Conservation (phyloP, 2,888 invertebrate genomes). For the Drosophila sordidula region DNA sequence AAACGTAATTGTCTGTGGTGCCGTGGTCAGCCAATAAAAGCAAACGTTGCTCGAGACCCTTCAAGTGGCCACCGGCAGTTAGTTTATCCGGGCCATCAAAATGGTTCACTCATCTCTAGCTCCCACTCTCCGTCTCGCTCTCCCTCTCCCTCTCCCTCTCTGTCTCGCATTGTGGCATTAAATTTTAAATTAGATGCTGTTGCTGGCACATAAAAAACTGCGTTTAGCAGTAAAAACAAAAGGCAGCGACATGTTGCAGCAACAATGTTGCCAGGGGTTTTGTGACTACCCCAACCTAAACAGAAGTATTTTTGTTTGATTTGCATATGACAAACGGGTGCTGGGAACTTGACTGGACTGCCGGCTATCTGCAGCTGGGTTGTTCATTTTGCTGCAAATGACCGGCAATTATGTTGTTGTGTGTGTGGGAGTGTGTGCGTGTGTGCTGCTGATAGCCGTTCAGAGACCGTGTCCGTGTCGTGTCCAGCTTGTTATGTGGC, state of each 20-base stretch:
- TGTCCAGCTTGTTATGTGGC: slow-evolving; percentile 75
- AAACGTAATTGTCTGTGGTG: slow-evolving; percentile 77
- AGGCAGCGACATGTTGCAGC: slow-evolving; percentile 66
- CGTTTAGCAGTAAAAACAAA: slow-evolving; percentile 60
- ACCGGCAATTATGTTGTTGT: slow-evolving; percentile 79
- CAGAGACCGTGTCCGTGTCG: slow-evolving; percentile 52
- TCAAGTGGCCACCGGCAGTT: slow-evolving; percentile 61
- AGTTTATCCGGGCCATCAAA: slow-evolving; percentile 62
- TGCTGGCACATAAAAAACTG: slow-evolving; percentile 48
- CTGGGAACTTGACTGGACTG: slow-evolving; percentile 7
- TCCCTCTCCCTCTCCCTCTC: neutral
- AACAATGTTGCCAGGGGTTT: slow-evolving; percentile 66
- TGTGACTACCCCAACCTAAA: slow-evolving; percentile 11
- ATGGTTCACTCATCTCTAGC: slow-evolving; percentile 14
- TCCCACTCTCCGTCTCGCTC: neutral
- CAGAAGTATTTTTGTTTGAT: slow-evolving; percentile 65
- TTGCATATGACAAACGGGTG: slow-evolving; percentile 74
- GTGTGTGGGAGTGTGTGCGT: slow-evolving; percentile 21
- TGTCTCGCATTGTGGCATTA: slow-evolving; percentile 17
- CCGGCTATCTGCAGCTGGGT: slow-evolving; percentile 19
- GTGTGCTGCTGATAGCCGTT: slow-evolving; percentile 56
- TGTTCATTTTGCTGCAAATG: slow-evolving; percentile 81
- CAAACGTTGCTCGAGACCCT: slow-evolving; percentile 62
- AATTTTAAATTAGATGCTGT: slow-evolving; percentile 50
- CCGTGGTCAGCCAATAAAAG: slow-evolving; percentile 74